Percentiles rank a stretch among this genome's conserved stretches.
These are phyloP conservation scores for Orcinus orca DNA, from an alignment of 2,113 vertebrate genomes.

Conservation along the genomic window DNA sequence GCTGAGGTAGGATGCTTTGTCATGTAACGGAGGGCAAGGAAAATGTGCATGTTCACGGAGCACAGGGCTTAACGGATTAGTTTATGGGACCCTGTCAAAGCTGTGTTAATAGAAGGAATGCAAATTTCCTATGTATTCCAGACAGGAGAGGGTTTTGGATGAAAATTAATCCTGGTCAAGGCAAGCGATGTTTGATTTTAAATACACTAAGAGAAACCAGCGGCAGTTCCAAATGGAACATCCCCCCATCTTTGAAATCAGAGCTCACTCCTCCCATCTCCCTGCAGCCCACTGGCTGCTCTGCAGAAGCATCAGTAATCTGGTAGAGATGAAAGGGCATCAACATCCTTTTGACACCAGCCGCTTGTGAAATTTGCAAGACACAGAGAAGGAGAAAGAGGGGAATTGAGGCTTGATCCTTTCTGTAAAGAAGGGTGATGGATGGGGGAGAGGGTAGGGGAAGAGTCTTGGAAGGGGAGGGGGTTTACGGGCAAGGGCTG, in stretches of 20 bases:
- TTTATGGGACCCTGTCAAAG: not conserved
- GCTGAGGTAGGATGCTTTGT: not conserved
- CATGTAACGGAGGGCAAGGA: not conserved
- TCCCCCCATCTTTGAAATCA: constrained; percentile 2
- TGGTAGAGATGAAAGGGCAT: not conserved
- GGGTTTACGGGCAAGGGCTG: not conserved
- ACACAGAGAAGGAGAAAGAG: not conserved
- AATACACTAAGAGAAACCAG: not conserved
- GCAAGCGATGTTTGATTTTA: constrained; percentile 16
- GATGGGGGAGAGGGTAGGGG: not conserved
- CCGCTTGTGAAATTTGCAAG: constrained; percentile 49
- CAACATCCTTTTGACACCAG: constrained; percentile 10
- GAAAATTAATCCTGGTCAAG: not conserved
- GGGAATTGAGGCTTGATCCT: not conserved
- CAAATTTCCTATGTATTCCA: not conserved
- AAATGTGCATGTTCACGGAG: not conserved
- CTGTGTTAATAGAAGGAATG: not conserved
- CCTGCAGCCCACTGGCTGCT: not conserved
- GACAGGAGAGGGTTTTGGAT: not conserved
- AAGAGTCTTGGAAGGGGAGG: not conserved
- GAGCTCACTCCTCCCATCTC: not conserved
- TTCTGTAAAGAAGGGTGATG: not conserved
- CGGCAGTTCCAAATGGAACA: not conserved
- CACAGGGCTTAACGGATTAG: not conserved
- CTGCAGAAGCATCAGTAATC: not conserved